Conservation (phyloP, 1,140 invertebrate species). For the Berghia stephanieae region DNA sequence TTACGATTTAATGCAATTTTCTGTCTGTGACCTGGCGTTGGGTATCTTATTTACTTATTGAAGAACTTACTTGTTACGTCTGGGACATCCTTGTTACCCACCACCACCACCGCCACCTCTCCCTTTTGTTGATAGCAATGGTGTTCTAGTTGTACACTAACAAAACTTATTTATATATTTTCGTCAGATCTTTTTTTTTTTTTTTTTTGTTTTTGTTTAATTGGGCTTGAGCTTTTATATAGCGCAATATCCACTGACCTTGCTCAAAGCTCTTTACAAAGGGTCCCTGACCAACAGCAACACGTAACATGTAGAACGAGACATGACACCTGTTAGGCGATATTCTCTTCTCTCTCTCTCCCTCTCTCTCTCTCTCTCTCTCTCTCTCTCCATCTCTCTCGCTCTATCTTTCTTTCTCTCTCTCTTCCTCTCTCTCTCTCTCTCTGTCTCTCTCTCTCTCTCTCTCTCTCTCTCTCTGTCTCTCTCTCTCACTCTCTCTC, state of each 20-base stretch:
- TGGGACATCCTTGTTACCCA: too few relatives aligned
- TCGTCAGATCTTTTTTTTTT: neutral
- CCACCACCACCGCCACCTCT: too few relatives aligned
- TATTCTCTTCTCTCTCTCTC: neutral
- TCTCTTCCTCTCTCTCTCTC: neutral
- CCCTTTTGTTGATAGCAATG: too few relatives aligned
- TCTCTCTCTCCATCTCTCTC: neutral
- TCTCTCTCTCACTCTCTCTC: neutral
- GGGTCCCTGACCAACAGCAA: too few relatives aligned
- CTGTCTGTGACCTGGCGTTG: too few relatives aligned
- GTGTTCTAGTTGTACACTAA: too few relatives aligned
- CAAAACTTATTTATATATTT: constrained; percentile 1
- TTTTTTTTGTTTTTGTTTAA: neutral
- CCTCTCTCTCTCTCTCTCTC: neutral
- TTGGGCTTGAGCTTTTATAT: neutral
- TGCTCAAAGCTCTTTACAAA: too few relatives aligned
- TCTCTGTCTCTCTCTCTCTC: neutral
- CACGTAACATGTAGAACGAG: too few relatives aligned
- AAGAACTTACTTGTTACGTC: too few relatives aligned
- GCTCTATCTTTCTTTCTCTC: neutral
- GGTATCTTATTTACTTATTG: too few relatives aligned
- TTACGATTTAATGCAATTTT: too few relatives aligned
- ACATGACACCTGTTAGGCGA: too few relatives aligned
- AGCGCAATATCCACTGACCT: neutral
- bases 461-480: neutral